phyloP scores from a whole-genome alignment of 92 coral and sea anemone genomes.

The Palythoa grandiflora region DNA sequence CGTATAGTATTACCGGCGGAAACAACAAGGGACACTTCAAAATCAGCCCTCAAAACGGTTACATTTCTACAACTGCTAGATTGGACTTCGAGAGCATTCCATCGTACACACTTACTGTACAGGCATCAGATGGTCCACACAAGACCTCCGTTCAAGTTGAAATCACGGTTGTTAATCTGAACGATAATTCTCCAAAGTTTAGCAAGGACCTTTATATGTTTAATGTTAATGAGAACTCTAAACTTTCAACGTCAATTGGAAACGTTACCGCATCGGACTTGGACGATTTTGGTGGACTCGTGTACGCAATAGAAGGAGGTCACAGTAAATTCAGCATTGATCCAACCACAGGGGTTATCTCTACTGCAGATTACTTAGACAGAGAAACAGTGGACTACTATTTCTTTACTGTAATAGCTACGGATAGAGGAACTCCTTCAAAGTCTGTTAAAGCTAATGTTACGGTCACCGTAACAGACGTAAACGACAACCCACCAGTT shows the following conservation, averaged over 20 bases:
- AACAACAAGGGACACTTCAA: slow-evolving; percentile 68
- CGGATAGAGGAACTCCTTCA: slow-evolving; percentile 78
- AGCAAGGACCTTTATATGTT: slow-evolving; percentile 55
- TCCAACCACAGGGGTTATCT: slow-evolving; percentile 68
- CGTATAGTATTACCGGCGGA: slow-evolving; percentile 77
- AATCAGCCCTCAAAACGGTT: slow-evolving; percentile 70
- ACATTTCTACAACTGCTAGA: slow-evolving; percentile 57
- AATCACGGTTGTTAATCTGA: slow-evolving; percentile 71
- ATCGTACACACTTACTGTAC: slow-evolving; percentile 63
- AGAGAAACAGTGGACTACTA: slow-evolving; percentile 71
- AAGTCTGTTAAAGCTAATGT: slow-evolving; percentile 55
- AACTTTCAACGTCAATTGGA: slow-evolving; percentile 55
- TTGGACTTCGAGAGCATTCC: slow-evolving; percentile 79
- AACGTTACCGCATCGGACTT: slow-evolving; percentile 72
- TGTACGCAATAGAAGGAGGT: slow-evolving; percentile 60
- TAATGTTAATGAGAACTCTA: slow-evolving; percentile 72
- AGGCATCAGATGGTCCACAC: slow-evolving; percentile 74
- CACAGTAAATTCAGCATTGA: slow-evolving; percentile 74
- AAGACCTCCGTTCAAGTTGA: slow-evolving; percentile 49
- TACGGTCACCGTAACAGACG: slow-evolving; percentile 64
- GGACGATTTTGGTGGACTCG: slow-evolving; percentile 77
- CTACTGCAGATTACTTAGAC: slow-evolving; percentile 80
- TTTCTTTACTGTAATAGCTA: slow-evolving; percentile 63
- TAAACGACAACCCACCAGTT: slow-evolving; percentile 76
- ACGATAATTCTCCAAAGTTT: slow-evolving; percentile 83